Evolutionary conservation across 2,113 vertebrate genomes (phyloP), one percentile per base, ranked within the genome.

Genomic region (Uria lomvia): DNA sequence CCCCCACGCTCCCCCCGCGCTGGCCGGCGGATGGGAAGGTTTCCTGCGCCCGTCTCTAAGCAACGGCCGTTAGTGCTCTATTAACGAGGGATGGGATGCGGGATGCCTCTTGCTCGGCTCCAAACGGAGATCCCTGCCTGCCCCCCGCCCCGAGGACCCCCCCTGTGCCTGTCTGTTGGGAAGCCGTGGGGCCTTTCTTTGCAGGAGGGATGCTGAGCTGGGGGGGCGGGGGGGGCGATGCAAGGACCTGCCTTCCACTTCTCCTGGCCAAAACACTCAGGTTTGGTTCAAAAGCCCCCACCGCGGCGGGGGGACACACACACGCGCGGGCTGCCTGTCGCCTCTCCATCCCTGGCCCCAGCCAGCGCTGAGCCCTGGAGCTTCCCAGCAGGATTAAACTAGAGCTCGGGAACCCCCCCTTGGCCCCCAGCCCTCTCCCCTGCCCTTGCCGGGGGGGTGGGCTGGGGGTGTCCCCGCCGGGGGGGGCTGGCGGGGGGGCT

Each of bases 341-440:
- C 60, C 36, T 49, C 58, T 53, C 83, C 40, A 23, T 36, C 58
- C 15, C 75, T 58, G 78, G 34, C 89, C 71, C n/a, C 71, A 86
- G 82, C 55, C 43, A 8, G 36, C 4, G 4, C 70, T 67, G 93
- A 92, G 86, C 79, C 13, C 1, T 27, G 93, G 91, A 84, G 74
- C 91, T 95, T 95, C 86, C 96, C 55, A 15, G 45, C 36, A 34
- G 94, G 81, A 94, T 96, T 96, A 94, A 94, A 47, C 15, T 77
- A 70, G 55, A 65, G 73, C 88, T 78, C 0, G 20, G 89, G 93
- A 78, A 90, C 52, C 30, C 75, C 53, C 6, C 3, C 30, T 63
- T 95, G 88, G 78, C 73, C 74, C 53, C 50, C 73, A 80, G 86
- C 81, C 55, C 67, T 75, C 38, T 83, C 67, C 71, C 47, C 56